Base-by-base conservation (phyloP, 2,113 vertebrate genomes). In the Ammodytes dubius region DNA sequence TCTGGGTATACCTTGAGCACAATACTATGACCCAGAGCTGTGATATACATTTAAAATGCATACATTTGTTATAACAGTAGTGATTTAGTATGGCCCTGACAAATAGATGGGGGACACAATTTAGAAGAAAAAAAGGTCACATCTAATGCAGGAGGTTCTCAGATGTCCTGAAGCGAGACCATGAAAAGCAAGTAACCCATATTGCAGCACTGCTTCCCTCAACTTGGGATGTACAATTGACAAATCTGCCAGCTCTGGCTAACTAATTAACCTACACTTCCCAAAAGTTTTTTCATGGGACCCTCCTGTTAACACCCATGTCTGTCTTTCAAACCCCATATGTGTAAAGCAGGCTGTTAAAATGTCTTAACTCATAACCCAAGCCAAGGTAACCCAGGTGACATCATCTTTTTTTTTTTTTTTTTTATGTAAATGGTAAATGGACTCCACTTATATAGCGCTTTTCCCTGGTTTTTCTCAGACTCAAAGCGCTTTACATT, bases 1-100 rank as follows among this genome's bases (percentile, higher is more conserved):
- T 64, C 75, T 70, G 61, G 56, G 46, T 60, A 64, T 71, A 76
- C 52, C 76, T 79, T 49, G 17, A 61, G 57, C 7, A 47, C 56
- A 46, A 76, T n/a, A 35, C 39, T n/a, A 17, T 59, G 76, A 82
- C 63, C 63, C 57, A 35, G 66, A 59, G 66, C 50, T 39, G 58
- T 56, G 57, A 77, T 4, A 72, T 80, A 66, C 59, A 77, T 27
- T 27, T 27, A 27, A 1, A 27, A 27, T 27, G 27, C 27, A 27
- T 27, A 27, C 27, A 27, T 61, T 19, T 64, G 61, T 56, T 68
- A 46, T 47, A 76, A 77, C 53, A 40, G 49, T 17, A 60, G 74
- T 70, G 74, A 64, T 63, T 68, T 53, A 40, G n/a, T 46, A 46
- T 53, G 58, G 61, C 47, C 50, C 43, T 72, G 52, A 57, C 37